Percentiles rank a stretch among this genome's conserved stretches.
Conservation (phyloP, 2,113 vertebrate genomes). For the Podarcis muralis region DNA sequence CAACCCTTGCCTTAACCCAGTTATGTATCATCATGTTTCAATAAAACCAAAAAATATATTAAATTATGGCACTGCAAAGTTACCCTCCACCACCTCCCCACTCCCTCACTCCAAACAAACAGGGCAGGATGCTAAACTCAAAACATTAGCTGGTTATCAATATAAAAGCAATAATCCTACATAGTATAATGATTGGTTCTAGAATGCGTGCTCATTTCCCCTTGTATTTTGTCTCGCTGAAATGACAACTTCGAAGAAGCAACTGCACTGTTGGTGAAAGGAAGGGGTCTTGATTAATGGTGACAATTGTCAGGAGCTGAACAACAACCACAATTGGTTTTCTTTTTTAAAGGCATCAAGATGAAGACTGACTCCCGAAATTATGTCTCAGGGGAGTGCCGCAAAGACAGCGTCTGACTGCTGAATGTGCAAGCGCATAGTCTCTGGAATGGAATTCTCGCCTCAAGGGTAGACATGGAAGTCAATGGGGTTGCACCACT, state of each 20-base stretch:
- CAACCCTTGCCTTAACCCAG: neutral
- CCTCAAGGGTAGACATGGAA: constrained; percentile 36
- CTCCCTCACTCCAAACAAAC: constrained; percentile 3
- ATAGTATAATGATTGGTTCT: constrained; percentile 16
- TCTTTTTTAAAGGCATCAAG: constrained; percentile 37
- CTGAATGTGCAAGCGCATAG: constrained; percentile 10
- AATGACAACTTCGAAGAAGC: constrained; percentile 16
- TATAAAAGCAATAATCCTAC: constrained; percentile 21
- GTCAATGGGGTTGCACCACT: constrained; percentile 22
- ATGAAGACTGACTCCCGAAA: constrained; percentile 41
- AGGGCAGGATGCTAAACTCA: constrained; percentile 35
- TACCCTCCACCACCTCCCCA: neutral
- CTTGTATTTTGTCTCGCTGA: constrained; percentile 10
- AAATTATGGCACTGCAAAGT: no score
- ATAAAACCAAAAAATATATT: neutral
- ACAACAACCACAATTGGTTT: constrained; percentile 24
- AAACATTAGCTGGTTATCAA: constrained; percentile 28
- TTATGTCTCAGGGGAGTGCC: constrained; percentile 26
- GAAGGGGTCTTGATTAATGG: constrained; percentile 48
- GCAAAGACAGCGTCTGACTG: constrained; percentile 29
- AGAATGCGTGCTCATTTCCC: constrained; percentile 33
- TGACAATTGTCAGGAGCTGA: constrained; percentile 39
- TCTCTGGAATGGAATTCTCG: constrained; percentile 34
- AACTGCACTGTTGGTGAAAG: constrained; percentile 28
- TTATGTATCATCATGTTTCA: constrained; percentile 16